phyloP scores from a whole-genome alignment of 2,888 invertebrate genomes.

The Folsomia manolachei region DNA sequence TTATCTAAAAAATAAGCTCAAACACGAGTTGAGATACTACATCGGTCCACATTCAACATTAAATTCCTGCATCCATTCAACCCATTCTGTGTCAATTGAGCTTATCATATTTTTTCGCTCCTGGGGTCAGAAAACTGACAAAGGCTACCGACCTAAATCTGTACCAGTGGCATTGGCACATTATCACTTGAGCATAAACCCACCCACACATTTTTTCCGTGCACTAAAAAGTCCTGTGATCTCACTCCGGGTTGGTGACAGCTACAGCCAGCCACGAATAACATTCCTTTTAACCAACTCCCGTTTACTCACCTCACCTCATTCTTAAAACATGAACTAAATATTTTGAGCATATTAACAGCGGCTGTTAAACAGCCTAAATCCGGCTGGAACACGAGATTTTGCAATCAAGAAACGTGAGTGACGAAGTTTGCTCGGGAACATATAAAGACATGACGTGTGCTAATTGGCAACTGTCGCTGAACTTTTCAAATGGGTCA shows the following conservation, averaged over 20 bases:
- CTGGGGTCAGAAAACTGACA: neutral
- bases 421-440: neutral
- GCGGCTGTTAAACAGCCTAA: too few relatives aligned
- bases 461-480: neutral
- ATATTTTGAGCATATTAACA: too few relatives aligned
- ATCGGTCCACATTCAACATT: too few relatives aligned
- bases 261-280: too few relatives aligned
- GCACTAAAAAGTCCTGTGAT: too few relatives aligned
- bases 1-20: too few relatives aligned
- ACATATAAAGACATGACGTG: neutral
- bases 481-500: slow-evolving; percentile 5
- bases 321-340: too few relatives aligned
- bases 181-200: neutral
- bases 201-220: slow-evolving; percentile 2
- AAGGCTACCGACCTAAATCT: slow-evolving; percentile 9
- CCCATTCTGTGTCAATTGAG: neutral
- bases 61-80: too few relatives aligned
- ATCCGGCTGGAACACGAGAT: neutral
- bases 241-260: too few relatives aligned
- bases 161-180: slow-evolving; percentile 6
- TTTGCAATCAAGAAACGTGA: neutral
- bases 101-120: neutral
- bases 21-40: too few relatives aligned
- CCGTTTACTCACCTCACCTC: too few relatives aligned
- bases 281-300: too few relatives aligned